phyloP scores from a whole-genome alignment of 2,888 invertebrate genomes.

The Erebia aethiops region DNA sequence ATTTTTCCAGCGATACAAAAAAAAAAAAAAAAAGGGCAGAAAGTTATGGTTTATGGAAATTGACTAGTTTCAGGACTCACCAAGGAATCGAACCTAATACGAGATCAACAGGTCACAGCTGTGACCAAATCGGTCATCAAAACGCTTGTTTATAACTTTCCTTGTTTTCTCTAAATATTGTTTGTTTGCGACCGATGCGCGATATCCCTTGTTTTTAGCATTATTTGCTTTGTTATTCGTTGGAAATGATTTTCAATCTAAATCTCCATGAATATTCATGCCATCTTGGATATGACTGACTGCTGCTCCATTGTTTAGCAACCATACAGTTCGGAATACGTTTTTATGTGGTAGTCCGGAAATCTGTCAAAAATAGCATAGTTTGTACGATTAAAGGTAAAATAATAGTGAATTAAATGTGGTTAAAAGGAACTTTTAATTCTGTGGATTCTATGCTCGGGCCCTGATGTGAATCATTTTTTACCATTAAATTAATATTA shows the following conservation, averaged over 20 bases:
- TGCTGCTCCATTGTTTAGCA: not conserved
- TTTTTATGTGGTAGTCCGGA: not conserved
- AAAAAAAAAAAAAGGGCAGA: too few relatives aligned
- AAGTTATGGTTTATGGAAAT: too few relatives aligned
- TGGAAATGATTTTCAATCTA: slow-evolving; percentile 18
- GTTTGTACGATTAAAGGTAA: too few relatives aligned
- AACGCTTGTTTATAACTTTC: slow-evolving; percentile 5
- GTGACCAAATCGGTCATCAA: not conserved
- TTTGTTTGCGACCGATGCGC: slow-evolving; percentile 9
- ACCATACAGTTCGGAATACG: not conserved
- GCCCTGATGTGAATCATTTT: too few relatives aligned
- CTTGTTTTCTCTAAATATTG: slow-evolving; percentile 19
- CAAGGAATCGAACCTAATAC: not conserved
- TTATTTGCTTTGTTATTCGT: slow-evolving; percentile 18
- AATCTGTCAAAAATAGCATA: too few relatives aligned
- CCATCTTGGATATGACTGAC: slow-evolving; percentile 29
- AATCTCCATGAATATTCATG: slow-evolving; percentile 30
- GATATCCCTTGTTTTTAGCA: slow-evolving; percentile 9
- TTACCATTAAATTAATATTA: too few relatives aligned
- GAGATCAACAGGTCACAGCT: not conserved
- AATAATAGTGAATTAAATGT: too few relatives aligned
- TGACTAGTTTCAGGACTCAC: too few relatives aligned
- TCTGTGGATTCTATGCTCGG: too few relatives aligned
- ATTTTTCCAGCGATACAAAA: too few relatives aligned
- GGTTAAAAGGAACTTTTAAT: too few relatives aligned